phyloP scores from a whole-genome alignment of 1,140 invertebrate genomes.

The Protaetia brevitarsis region DNA sequence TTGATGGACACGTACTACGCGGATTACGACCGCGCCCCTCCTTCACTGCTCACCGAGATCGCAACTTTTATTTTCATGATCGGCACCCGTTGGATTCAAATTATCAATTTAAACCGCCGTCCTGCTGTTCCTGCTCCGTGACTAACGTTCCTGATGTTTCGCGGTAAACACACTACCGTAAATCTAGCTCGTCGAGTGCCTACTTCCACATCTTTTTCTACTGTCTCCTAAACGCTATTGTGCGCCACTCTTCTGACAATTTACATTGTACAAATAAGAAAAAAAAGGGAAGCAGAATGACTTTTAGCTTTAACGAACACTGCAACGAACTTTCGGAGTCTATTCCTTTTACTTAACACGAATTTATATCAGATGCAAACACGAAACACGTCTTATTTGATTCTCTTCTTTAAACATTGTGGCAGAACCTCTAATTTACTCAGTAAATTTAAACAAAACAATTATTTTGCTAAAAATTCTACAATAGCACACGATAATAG shows the following conservation, averaged over 20 bases:
- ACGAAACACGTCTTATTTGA: too few species aligned
- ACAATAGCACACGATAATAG: too few species aligned
- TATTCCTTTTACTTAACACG: too few species aligned
- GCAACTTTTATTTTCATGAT: constrained; percentile 39
- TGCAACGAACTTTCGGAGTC: background rate
- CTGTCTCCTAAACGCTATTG: constrained; percentile 1
- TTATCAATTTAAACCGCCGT: constrained; percentile 17
- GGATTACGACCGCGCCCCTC: constrained; percentile 45
- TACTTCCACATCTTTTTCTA: constrained; percentile 7
- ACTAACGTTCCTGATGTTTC: constrained; percentile 4
- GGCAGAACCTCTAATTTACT: too few species aligned
- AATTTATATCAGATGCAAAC: too few species aligned
- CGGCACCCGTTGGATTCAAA: constrained; percentile 23
- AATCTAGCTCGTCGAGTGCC: background rate
- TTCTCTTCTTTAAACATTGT: too few species aligned
- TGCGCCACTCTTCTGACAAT: constrained; percentile 10
- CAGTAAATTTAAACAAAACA: too few species aligned
- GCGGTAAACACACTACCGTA: constrained; percentile 6
- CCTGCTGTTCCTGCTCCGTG: background rate
- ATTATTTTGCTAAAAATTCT: too few species aligned
- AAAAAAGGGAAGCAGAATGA: background rate
- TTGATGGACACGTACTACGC: constrained; percentile 45
- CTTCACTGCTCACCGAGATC: constrained; percentile 44
- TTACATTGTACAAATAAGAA: background rate
- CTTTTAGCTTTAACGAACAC: background rate